Evolutionary conservation across 2,888 invertebrate genomes (phyloP), one percentile per base, ranked within the genome.

Genomic region (Diplolepis rosae): DNA sequence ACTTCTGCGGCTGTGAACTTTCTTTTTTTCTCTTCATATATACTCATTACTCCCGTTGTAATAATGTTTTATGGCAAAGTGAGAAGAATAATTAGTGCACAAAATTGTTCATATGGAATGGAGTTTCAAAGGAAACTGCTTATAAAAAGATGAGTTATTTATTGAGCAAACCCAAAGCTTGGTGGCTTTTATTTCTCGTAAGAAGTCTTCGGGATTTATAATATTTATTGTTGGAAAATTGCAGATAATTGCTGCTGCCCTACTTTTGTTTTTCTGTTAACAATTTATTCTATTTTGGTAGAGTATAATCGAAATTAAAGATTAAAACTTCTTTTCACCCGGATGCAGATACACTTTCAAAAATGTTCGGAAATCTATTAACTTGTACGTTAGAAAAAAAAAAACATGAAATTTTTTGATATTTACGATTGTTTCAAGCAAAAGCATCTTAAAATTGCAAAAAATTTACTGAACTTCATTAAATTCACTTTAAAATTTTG

Each of bases 21-120:
- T 52, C 52, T 52, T 52, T 30, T 52, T 52, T 6, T 28, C n/a
- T 52, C 18, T 48, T 4, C 52, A 52, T 51, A 27, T n/a, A 52
- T 28, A 52, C 28, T 52, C 28, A 1, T 28, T 52, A 28, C 52
- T 51, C n/a, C 7, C 15, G 28, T 6, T 15, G 28, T 52, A 52
- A 27, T 48, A 27, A 51, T 51, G 24, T n/a, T 51, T 51, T 51
- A 51, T 51, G 4, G 5, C 51, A 52, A n/a, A n/a, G 15, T 15
- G 28, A 28, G n/a, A 28, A 52, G 28, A 52, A 52, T 28, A 52
- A 52, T 27, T 52, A 28, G 28, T 52, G 27, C 28, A 52, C 52
- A 52, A 28, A 52, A 52, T 52, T 52, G 15, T 28, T 52, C 22
- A 18, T 22, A 11, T 52, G 7, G 4, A 24, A 27, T 51, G 13